Evolutionary conservation across 2,888 invertebrate species (phyloP), one percentile per base, ranked within the genome.

Genomic region (Dasysyrphus tricinctus): DNA sequence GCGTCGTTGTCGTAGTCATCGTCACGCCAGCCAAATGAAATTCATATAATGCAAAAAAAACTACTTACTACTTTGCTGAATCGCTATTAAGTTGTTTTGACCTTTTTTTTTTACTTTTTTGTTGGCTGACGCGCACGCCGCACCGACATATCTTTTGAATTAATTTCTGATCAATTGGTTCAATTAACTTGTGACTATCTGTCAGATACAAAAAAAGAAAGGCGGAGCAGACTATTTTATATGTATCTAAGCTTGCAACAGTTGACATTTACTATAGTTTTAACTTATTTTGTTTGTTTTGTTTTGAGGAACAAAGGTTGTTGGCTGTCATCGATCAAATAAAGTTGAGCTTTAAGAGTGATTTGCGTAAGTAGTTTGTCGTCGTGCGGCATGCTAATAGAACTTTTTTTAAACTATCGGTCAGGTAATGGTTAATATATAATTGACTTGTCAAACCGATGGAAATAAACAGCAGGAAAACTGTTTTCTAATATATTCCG

Each of bases 91-190:
- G 63, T 75, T 75, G 61, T 42, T 42, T 32, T 54, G 61, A 74
- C 39, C 61, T 49, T 75, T 63, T 61, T n/a, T 74, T 63, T 24
- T 39, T 42, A 19, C 51, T n/a, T 74, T 63, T 24, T 39, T 42
- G 32, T 29, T 34, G 49, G 19, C 37, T 37, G 63, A 54, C 69
- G 77, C 51, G 49, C 32, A 6, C 32, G 54, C 8, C 75, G 63
- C 32, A 42, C 8, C 75, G 63, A 76, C 39, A 37, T 47, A 76
- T 69, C 32, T 37, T 65, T 65, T 42, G 29, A 78, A 78, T 67
- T 69, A 54, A 74, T 79, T 75, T 74, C 49, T 73, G 76, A 80
- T 77, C 76, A 80, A 84, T 84, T 80, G 80, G 32, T 42, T 75
- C 70, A 79, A 84, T 75, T 80, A 72, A 72, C 32, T 59, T 56